Evolutionary conservation across 2,888 invertebrate species (phyloP).

Genomic region (Ditylenchus weischeri): DNA sequence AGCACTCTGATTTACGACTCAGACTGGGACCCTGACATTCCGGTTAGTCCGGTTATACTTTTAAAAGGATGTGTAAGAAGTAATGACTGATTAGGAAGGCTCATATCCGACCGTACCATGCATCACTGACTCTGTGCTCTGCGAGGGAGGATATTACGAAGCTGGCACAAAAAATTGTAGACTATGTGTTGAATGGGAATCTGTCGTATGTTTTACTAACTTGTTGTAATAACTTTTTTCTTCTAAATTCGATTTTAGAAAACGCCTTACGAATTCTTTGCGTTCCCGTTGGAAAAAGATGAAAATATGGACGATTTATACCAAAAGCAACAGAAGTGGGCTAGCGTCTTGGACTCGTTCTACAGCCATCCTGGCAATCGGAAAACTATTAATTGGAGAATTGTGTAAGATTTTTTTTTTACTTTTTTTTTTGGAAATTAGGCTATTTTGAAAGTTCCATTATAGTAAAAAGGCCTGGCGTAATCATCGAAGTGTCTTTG

Average conservation of each 20-base stretch:
- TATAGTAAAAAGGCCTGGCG: neutral
- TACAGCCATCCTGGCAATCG: conserved; percentile 13
- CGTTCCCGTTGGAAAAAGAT: conserved; percentile 14
- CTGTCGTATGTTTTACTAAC: conserved; percentile 13
- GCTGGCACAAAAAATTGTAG: neutral
- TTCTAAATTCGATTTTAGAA: conserved; percentile 13
- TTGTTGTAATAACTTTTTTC: neutral
- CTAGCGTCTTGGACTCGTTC: conserved; percentile 10
- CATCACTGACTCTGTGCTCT: neutral
- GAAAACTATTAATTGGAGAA: conserved; percentile 1
- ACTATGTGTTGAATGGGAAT: conserved; percentile 21
- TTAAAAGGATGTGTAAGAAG: too few species aligned
- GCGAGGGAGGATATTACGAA: neutral
- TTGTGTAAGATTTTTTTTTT: conserved; percentile 6
- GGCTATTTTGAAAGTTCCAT: neutral
- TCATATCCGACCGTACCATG: neutral
- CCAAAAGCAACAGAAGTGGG: conserved; percentile 14
- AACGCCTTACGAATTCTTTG: conserved; percentile 25
- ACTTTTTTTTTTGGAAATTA: too few species aligned
- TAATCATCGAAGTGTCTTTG: conserved; percentile 15
- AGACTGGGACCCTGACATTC: conserved; percentile 1
- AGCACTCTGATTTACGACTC: neutral
- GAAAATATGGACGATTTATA: conserved; percentile 6
- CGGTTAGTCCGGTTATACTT: neutral
- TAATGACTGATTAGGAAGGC: neutral